Conservation (phyloP, 2,113 vertebrate genomes). For the Prionailurus viverrinus region DNA sequence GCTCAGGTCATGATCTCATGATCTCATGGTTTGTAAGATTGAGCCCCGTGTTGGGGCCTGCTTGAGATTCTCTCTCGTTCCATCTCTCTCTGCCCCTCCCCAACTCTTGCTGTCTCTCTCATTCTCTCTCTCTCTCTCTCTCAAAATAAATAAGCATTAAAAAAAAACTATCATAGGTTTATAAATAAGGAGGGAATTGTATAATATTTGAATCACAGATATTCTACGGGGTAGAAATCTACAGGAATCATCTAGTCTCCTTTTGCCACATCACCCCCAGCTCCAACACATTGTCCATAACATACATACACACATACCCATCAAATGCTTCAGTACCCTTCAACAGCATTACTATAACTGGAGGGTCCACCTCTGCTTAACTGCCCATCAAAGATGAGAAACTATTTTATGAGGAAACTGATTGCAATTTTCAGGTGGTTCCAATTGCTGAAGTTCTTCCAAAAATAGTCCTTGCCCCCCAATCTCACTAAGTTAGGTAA, state of each 20-base stretch:
- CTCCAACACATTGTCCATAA: background rate
- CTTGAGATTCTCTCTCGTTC: too few relatives aligned
- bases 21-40: too few relatives aligned
- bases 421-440: background rate
- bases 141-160: too few relatives aligned
- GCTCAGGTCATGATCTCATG: too few relatives aligned
- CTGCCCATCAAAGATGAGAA: background rate
- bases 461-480: background rate
- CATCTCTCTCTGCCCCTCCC: too few relatives aligned
- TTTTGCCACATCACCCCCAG: background rate
- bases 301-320: background rate
- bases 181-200: background rate
- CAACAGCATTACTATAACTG: background rate
- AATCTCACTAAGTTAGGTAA: background rate
- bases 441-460: background rate
- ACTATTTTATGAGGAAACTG: background rate
- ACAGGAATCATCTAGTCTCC: background rate
- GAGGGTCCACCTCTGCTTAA: background rate
- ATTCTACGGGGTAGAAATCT: background rate
- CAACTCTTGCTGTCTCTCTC: too few relatives aligned
- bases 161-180: background rate
- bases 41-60: too few relatives aligned
- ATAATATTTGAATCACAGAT: conserved; percentile 1
- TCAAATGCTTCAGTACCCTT: background rate
- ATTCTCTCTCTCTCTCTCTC: too few relatives aligned